Evolutionary conservation across 64 coral and sea anemone species (phyloP).

Genomic region (Anthopleura sola): DNA sequence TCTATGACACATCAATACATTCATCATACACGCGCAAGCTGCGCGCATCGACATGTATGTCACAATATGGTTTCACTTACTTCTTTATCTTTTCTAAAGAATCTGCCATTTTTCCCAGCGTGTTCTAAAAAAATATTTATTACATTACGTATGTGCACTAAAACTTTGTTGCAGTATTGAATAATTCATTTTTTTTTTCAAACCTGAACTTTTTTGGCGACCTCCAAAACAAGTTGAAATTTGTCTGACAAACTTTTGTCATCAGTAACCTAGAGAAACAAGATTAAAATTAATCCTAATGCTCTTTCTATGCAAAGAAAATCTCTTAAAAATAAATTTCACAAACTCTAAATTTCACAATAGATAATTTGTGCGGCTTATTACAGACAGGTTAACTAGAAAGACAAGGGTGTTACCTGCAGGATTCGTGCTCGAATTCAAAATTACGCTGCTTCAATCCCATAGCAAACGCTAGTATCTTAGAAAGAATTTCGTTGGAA

Average conservation of each 20-base stretch:
- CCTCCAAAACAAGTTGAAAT: conserved; percentile 90
- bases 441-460: too few relatives aligned
- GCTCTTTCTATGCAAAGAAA: neutral
- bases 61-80: conserved; percentile 38
- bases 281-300: neutral
- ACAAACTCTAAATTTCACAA: too few relatives aligned
- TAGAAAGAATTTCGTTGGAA: too few relatives aligned
- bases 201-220: conserved; percentile 92
- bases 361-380: too few relatives aligned
- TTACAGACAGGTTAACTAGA: too few relatives aligned
- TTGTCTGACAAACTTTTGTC: conserved; percentile 94
- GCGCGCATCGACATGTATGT: neutral
- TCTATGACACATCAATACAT: neutral
- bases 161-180: neutral
- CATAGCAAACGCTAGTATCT: too few relatives aligned
- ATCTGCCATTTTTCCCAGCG: conserved; percentile 76
- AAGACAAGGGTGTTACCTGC: too few relatives aligned
- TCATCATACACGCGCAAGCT: neutral
- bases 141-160: neutral
- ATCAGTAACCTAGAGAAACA: neutral
- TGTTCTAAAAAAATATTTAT: conserved; percentile 43
- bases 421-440: too few relatives aligned
- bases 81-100: conserved; percentile 82
- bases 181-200: neutral
- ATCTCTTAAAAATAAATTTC: too few relatives aligned